Evolutionary conservation across 2,888 invertebrate genomes (phyloP).

Genomic region (Pyrrhia umbra): DNA sequence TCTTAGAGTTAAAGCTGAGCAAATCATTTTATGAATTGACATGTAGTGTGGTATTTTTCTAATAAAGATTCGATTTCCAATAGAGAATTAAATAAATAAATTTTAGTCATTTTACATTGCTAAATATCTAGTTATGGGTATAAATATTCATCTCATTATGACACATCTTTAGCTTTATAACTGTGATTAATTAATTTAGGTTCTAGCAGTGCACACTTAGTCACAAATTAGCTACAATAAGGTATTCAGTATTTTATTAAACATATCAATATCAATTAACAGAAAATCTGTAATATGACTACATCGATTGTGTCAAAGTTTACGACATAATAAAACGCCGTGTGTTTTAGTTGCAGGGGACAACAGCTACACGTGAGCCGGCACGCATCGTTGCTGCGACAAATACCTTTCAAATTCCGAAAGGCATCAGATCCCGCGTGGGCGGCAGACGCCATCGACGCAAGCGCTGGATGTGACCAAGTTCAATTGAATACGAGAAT

Average conservation of each 20-base stretch:
- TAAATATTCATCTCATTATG: background rate
- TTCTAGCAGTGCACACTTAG: conserved; percentile 20
- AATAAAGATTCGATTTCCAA: too few species aligned
- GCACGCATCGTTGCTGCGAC: conserved; percentile 79
- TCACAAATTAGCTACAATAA: conserved; percentile 26
- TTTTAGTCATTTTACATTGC: background rate
- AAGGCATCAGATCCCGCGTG: conserved; percentile 78
- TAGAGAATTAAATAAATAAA: too few species aligned
- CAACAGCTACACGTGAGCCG: conserved; percentile 77
- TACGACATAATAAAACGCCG: conserved; percentile 80
- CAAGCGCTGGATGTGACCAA: conserved; percentile 80
- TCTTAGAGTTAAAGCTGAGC: conserved; percentile 72
- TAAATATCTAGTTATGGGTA: too few species aligned
- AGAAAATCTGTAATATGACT: conserved; percentile 64
- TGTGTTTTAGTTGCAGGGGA: conserved; percentile 76
- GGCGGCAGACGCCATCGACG: conserved; percentile 79
- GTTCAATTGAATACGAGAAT: conserved; percentile 81
- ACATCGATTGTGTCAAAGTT: conserved; percentile 71
- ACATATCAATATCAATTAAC: conserved; percentile 65
- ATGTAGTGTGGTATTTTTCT: conserved; percentile 45
- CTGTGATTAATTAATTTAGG: background rate
- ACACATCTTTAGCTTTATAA: conserved; percentile 2
- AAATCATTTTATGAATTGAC: conserved; percentile 67
- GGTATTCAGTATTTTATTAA: conserved; percentile 53
- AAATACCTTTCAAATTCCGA: conserved; percentile 89